Evolutionary conservation across 2,797 vertebrate species (phyloP).

Genomic region (Danio choprae): DNA sequence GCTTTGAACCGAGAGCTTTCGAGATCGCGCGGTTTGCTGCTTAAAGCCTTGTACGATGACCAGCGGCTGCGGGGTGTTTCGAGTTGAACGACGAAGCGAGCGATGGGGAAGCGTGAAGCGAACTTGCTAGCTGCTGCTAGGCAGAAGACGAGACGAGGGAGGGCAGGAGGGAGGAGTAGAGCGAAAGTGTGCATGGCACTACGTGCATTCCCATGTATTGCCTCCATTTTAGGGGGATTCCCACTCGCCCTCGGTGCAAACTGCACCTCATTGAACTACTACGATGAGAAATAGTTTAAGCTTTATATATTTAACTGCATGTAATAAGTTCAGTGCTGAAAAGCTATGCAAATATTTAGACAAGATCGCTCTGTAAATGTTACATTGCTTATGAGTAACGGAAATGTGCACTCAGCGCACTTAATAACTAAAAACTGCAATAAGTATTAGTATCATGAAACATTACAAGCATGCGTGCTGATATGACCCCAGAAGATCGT

Average conservation of each 20-base stretch:
- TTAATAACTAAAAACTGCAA: neutral
- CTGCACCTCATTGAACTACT: slow-evolving; percentile 24
- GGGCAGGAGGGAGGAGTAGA: slow-evolving; percentile 73
- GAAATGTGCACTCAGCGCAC: neutral
- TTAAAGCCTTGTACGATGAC: slow-evolving; percentile 2
- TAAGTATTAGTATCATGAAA: neutral
- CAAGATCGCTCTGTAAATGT: neutral
- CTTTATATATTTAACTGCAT: neutral
- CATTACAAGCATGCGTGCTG: neutral
- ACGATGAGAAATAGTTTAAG: neutral
- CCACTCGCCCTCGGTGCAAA: slow-evolving; percentile 40
- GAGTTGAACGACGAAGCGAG: slow-evolving; percentile 44
- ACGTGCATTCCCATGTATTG: slow-evolving; percentile 53
- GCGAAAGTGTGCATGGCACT: slow-evolving; percentile 56
- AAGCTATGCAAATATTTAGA: neutral
- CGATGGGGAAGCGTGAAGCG: slow-evolving; percentile 57
- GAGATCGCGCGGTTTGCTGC: neutral
- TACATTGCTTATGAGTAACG: neutral
- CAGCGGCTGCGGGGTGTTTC: slow-evolving; percentile 36
- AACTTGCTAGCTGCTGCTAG: slow-evolving; percentile 58
- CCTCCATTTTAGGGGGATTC: slow-evolving; percentile 70
- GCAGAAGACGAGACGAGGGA: slow-evolving; percentile 64
- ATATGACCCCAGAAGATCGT: neutral
- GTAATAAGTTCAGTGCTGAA: neutral
- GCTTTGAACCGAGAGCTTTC: slow-evolving; percentile 10